These are phyloP conservation scores for Chaitophorus viminalis DNA, from an alignment of 2,888 invertebrate genomes.

Conservation along the genomic window DNA sequence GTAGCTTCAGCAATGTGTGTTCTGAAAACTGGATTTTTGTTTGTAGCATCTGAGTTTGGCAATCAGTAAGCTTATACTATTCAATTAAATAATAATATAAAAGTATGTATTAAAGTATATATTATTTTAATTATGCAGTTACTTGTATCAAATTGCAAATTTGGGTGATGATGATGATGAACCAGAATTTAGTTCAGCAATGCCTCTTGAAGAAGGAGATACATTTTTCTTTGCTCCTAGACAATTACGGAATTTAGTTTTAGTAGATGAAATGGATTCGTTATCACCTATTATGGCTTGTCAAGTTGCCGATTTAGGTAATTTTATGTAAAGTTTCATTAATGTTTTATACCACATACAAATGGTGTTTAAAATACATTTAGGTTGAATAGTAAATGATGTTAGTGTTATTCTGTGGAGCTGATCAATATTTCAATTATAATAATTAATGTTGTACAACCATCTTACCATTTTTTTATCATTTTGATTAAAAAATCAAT, in stretches of 20 bases:
- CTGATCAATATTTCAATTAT: background rate
- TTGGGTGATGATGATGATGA: conserved; percentile 99
- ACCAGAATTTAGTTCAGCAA: conserved; percentile 97
- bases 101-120: too few species aligned
- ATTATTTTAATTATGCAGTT: conserved; percentile 72
- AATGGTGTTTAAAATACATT: background rate
- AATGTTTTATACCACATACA: background rate
- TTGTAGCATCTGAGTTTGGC: conserved; percentile 98
- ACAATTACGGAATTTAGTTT: conserved; percentile 89
- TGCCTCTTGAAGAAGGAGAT: conserved; percentile 98
- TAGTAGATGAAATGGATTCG: conserved; percentile 97
- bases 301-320: conserved; percentile 84
- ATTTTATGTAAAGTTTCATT: too few species aligned
- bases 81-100: background rate
- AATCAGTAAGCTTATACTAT: conserved; percentile 87
- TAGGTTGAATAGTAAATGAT: conserved; percentile 18
- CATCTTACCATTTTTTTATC: conserved; percentile 36
- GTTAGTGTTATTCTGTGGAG: conserved; percentile 32
- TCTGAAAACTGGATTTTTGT: conserved; percentile 97
- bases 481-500: conserved; percentile 44
- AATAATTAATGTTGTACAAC: background rate
- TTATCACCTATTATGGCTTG: conserved; percentile 88
- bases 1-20: conserved; percentile 98
- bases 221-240: conserved; percentile 99
- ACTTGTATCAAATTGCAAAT: conserved; percentile 98